Evolutionary conservation across 2,797 vertebrate genomes (phyloP), one percentile per base, ranked within the genome.

Genomic region (Adelosebastes latens): DNA sequence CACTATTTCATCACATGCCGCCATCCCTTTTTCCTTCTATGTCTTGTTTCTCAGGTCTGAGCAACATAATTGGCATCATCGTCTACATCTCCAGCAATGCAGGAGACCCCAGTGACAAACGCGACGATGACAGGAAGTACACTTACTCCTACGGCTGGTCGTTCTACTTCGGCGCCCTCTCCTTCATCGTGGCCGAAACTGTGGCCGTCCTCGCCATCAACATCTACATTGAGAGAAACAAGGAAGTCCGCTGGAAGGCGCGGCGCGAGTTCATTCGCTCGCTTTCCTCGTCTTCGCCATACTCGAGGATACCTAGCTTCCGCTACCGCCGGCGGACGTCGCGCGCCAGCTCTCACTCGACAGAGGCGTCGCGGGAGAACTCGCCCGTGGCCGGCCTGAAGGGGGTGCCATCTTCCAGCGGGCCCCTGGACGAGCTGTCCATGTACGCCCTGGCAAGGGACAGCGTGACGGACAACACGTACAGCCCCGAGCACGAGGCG

Each of bases 61-160:
- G 98, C 90, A 99, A 99, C 95, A 99, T 99, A 86, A 99, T 99
- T 6, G 99, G 99, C 75, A 99, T 99, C 92, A 99, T 99, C 31
- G 98, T 99, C 86, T 99, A 99, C 95, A 99, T 99, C 87, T 99
- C 99, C 36, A 99, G 98, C 95, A 99, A 99, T 6, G 96, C 98
- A 0, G 99, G 98, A 2, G 98, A 99, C 94, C 99, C 98, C 13
- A 97, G 89, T 7, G 98, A 99, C 87, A 99, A 99, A 84, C 95
- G 98, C 0, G 98, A 98, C 0, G 98, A 99, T 72, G 98, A 99
- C 95, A 99, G 96, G 88, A 99, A 99, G 92, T 98, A 96, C 94
- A 97, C 97, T 1, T 99, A 99, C 93, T 97, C 97, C 92, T 99
- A 99, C 0, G 98, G 99, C 1, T 99, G 99, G 99, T 99, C 98